A percentile compares a stretch with the other conserved stretches of the same genome.
Conservation (phyloP, 35 echinoderm and acorn worm species). For the Eucidaris tribuloides region DNA sequence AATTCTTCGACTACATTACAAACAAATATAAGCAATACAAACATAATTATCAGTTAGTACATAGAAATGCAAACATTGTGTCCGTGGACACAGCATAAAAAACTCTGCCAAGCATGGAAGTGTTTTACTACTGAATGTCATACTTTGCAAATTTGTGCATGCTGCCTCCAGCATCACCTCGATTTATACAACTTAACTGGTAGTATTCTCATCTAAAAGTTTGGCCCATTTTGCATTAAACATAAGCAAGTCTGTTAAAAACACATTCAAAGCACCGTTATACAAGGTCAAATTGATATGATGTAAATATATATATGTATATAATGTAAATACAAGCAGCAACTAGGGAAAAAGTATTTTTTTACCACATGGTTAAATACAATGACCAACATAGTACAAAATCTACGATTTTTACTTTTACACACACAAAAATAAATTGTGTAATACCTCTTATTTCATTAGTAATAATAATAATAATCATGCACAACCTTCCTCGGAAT, state of each 20-base stretch:
- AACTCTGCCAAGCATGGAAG: too few species aligned
- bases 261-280: constrained; percentile 36
- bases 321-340: constrained; percentile 35
- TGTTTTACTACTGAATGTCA: too few species aligned
- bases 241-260: constrained; percentile 34
- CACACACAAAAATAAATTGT: constrained; percentile 37
- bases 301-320: constrained; percentile 29
- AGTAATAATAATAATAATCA: too few species aligned
- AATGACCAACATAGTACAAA: constrained; percentile 37
- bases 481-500: too few species aligned
- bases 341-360: constrained; percentile 33
- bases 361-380: constrained; percentile 18
- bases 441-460: constrained; percentile 14
- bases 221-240: constrained; percentile 33
- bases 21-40: constrained; percentile 21
- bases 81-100: not conserved
- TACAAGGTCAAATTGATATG: constrained; percentile 34
- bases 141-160: constrained; percentile 13
- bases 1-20: not conserved
- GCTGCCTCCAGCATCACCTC: not conserved
- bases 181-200: not conserved
- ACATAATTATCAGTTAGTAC: constrained; percentile 36
- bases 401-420: constrained; percentile 38
- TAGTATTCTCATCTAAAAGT: not conserved
- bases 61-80: constrained; percentile 9